These are phyloP conservation scores for Drosophila multiciliata DNA, from an alignment of 2,888 invertebrate genomes.

Conservation along the genomic window DNA sequence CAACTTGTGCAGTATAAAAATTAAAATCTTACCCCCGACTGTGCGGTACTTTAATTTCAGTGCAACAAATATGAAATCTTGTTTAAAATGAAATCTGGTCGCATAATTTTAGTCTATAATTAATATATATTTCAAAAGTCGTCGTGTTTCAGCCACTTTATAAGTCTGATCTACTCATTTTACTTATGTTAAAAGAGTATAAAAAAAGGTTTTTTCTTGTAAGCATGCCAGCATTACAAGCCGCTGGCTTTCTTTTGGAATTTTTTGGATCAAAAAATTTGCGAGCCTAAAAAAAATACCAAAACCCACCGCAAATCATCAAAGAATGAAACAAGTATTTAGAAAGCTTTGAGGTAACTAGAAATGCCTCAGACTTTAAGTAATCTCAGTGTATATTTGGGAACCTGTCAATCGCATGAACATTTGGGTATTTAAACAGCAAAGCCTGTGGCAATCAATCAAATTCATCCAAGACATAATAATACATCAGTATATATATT, in stretches of 20 bases:
- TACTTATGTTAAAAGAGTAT: background rate
- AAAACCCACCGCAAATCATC: constrained; percentile 19
- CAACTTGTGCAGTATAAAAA: background rate
- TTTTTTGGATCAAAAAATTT: constrained; percentile 3
- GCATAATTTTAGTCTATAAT: background rate
- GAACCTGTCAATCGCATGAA: constrained; percentile 7
- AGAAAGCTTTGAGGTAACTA: constrained; percentile 3
- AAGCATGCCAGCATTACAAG: constrained; percentile 17
- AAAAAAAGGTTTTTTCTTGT: background rate
- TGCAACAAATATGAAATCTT: background rate
- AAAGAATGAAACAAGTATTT: constrained; percentile 19
- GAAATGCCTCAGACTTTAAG: background rate
- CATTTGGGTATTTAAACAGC: background rate
- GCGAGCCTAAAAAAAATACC: background rate
- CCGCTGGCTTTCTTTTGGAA: constrained; percentile 13
- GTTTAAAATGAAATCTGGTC: background rate
- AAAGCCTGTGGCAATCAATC: constrained; percentile 9
- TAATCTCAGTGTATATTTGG: background rate
- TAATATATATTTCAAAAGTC: background rate
- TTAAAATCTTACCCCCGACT: background rate
- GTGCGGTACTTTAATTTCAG: background rate
- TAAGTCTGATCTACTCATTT: background rate
- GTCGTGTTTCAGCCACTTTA: background rate
- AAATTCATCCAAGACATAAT: constrained; percentile 22
- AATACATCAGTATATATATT: background rate